phyloP scores from a whole-genome alignment of 2,888 invertebrate species.

The Entomobrya proxima region DNA sequence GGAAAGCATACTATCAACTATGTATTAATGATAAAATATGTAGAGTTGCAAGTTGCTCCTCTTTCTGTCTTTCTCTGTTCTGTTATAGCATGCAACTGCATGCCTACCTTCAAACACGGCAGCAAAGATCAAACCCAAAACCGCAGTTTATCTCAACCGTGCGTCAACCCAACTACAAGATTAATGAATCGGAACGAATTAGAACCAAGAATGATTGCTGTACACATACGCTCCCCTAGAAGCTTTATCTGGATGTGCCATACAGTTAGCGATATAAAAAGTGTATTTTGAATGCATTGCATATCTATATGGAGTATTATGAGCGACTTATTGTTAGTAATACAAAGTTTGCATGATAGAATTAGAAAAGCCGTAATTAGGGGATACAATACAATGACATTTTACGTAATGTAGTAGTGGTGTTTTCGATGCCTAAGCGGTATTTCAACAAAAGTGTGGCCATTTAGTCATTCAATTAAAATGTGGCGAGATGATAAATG shows the following conservation, averaged over 20 bases:
- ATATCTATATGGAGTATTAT: too few relatives aligned
- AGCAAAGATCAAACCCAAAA: neutral
- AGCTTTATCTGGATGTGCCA: too few relatives aligned
- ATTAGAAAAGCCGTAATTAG: too few relatives aligned
- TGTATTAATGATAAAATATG: neutral
- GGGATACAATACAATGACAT: neutral
- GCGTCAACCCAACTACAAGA: slow-evolving; percentile 6
- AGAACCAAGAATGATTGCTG: neutral
- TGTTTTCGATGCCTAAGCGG: neutral
- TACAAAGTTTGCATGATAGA: too few relatives aligned
- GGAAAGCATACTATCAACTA: neutral
- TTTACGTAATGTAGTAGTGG: slow-evolving; percentile 19
- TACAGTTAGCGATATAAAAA: neutral
- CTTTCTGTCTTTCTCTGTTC: neutral
- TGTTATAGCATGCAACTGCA: neutral
- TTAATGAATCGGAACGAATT: neutral
- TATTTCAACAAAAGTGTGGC: neutral
- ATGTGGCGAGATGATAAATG: slow-evolving; percentile 8
- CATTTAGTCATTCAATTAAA: neutral
- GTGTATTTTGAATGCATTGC: too few relatives aligned
- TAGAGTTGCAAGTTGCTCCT: neutral
- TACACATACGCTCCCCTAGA: too few relatives aligned
- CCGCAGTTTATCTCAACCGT: neutral
- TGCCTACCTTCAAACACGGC: too few relatives aligned
- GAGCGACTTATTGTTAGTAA: too few relatives aligned